These are phyloP conservation scores for Gopherus flavomarginatus DNA, from an alignment of 2,113 vertebrate species.

Conservation along the genomic window DNA sequence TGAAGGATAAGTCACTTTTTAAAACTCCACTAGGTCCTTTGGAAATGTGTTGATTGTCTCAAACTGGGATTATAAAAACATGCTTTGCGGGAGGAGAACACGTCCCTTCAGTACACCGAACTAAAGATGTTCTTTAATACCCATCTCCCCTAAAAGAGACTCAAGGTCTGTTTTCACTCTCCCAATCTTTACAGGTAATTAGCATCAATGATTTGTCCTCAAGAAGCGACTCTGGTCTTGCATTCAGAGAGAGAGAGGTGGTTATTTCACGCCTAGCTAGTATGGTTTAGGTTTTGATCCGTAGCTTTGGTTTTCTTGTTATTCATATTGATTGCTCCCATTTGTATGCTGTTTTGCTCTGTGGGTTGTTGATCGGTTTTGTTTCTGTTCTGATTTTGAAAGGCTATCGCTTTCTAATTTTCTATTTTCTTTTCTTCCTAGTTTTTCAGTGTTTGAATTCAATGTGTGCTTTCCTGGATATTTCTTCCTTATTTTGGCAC, in stretches of 20 bases:
- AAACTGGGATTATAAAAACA: background rate
- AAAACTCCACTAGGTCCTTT: background rate
- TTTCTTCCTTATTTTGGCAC: constrained; percentile 9
- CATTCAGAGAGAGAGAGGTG: constrained; percentile 56
- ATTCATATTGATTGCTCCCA: constrained; percentile 75
- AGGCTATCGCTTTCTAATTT: constrained; percentile 65
- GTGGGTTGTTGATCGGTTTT: constrained; percentile 69
- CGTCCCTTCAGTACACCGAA: background rate
- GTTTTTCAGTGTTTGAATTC: constrained; percentile 50
- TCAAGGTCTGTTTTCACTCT: constrained; percentile 43
- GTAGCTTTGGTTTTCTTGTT: constrained; percentile 76
- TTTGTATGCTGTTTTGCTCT: constrained; percentile 79
- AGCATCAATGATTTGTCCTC: constrained; percentile 65
- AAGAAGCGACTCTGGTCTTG: constrained; percentile 60
- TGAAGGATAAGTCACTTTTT: background rate
- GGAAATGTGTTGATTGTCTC: constrained; percentile 5
- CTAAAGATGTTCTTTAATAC: constrained; percentile 21
- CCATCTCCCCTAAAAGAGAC: constrained; percentile 30
- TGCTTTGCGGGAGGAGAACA: background rate
- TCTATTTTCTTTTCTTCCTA: constrained; percentile 62
- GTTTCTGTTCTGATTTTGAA: constrained; percentile 63
- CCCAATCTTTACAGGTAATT: constrained; percentile 65
- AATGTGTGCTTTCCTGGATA: constrained; percentile 12
- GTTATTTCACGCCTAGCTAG: constrained; percentile 61
- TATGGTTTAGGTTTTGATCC: constrained; percentile 73